Evolutionary conservation across 2,113 vertebrate genomes (phyloP), one percentile per base, ranked within the genome.

Genomic region (Gopherus evgoodei): DNA sequence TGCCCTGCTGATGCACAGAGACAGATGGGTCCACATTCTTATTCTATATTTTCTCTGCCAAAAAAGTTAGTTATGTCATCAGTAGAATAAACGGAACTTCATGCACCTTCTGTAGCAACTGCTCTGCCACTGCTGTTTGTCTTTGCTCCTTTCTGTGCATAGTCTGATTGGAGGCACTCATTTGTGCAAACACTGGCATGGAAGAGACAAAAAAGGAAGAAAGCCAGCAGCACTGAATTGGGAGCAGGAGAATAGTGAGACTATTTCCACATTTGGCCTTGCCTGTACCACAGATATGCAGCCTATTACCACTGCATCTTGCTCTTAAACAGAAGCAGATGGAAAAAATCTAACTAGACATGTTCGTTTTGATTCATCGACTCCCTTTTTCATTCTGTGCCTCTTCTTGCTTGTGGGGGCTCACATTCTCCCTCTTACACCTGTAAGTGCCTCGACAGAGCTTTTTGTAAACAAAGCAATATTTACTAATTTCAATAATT

Each of bases 401-500:
- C 81, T 96, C 35, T 89, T 88, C 76, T 86, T 90, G 6, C 89
- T 96, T 91, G 42, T 87, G 75, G 90, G 86, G 56, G 80, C 94
- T 95, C 94, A 94, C 91, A 78, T 6, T 84, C 82, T 91, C 13
- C 42, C 21, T 89, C 93, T 82, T 83, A 87, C 69, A 38, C 83
- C 52, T 91, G 29, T 69, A 96, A 96, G 93, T 94, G 87, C 42
- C 0, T 1, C 62, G 62, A 95, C 83, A 90, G 10, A 72, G 90
- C 13, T 93, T 97, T 96, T 94, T 94, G 90, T 89, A 96, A 96
- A 96, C 85, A 94, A 93, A 96, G 93, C 94, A 96, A 96, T 97
- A 96, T 96, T 97, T 96, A 96, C 95, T 97, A 93, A 95, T 95
- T 93, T 87, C 93, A 94, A 94, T 96, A 96, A 84, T 97, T 96